Percentiles rank a stretch among this genome's conserved stretches.
Evolutionary conservation across 2,888 invertebrate genomes (phyloP).

Genomic region (Eledona agricola): DNA sequence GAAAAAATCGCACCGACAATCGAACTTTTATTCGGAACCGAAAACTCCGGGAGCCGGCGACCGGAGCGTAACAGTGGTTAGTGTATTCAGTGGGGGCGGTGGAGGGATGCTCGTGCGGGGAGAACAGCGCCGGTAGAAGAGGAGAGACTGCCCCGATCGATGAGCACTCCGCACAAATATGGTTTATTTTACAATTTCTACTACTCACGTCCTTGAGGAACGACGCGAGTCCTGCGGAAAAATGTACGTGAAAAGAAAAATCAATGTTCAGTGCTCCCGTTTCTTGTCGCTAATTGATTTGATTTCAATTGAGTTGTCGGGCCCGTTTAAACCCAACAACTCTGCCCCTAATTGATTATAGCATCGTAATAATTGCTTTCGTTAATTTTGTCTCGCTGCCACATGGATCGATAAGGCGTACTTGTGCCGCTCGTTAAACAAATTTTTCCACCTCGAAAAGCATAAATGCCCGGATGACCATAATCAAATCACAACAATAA

Average conservation of each 20-base stretch:
- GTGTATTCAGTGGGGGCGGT: constrained; percentile 47
- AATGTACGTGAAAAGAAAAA: too few species aligned
- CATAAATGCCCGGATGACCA: constrained; percentile 22
- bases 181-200: constrained; percentile 51
- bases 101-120: constrained; percentile 46
- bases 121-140: constrained; percentile 42
- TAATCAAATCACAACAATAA: too few species aligned
- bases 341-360: constrained; percentile 19
- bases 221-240: constrained; percentile 3
- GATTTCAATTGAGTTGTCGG: background rate
- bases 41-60: constrained; percentile 41
- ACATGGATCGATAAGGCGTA: constrained; percentile 26
- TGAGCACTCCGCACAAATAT: constrained; percentile 54
- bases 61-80: constrained; percentile 45
- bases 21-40: constrained; percentile 13
- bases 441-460: too few species aligned
- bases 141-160: constrained; percentile 54
- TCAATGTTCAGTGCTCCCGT: too few species aligned
- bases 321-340: constrained; percentile 2
- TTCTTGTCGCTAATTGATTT: constrained; percentile 1
- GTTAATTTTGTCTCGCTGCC: constrained; percentile 25
- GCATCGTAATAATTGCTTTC: constrained; percentile 30
- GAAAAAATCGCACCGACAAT: constrained; percentile 14
- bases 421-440: constrained; percentile 22
- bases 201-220: constrained; percentile 43